Evolutionary conservation across 2,888 invertebrate species (phyloP).

Genomic region (Amblyjoppa proteus): DNA sequence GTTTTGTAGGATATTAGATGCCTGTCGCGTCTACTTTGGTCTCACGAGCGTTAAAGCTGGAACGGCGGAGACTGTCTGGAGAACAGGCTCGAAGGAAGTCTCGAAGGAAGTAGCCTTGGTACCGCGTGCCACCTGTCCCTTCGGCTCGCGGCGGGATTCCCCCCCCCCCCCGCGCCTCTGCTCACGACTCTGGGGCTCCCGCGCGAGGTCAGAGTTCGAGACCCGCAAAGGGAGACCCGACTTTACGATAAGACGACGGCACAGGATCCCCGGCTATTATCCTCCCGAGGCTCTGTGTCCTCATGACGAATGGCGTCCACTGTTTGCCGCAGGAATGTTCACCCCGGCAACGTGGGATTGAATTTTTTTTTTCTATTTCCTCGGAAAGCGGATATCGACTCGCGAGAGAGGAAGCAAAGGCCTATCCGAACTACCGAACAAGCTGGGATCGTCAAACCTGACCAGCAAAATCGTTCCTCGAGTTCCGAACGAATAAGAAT

Average conservation of each 20-base stretch:
- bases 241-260: constrained; percentile 62
- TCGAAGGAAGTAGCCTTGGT: constrained; percentile 56
- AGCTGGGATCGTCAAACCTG: neutral
- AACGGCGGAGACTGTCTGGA: constrained; percentile 10
- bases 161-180: constrained; percentile 2
- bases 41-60: constrained; percentile 46
- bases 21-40: constrained; percentile 52
- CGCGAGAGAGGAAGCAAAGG: neutral
- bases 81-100: constrained; percentile 47
- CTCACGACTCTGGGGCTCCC: constrained; percentile 30
- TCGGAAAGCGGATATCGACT: neutral
- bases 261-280: constrained; percentile 38
- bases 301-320: constrained; percentile 42
- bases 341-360: neutral
- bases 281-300: constrained; percentile 20
- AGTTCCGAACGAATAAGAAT: neutral
- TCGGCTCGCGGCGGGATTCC: constrained; percentile 48
- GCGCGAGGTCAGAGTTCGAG: constrained; percentile 60
- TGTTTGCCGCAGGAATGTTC: constrained; percentile 21
- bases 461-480: neutral
- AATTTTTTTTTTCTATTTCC: neutral
- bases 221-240: constrained; percentile 61
- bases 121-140: constrained; percentile 68
- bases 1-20: constrained; percentile 33
- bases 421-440: neutral